A percentile compares a stretch with the other conserved stretches of the same genome.
phyloP scores from a whole-genome alignment of 2,888 invertebrate species.

The Sinopyrophorus schimmeli region DNA sequence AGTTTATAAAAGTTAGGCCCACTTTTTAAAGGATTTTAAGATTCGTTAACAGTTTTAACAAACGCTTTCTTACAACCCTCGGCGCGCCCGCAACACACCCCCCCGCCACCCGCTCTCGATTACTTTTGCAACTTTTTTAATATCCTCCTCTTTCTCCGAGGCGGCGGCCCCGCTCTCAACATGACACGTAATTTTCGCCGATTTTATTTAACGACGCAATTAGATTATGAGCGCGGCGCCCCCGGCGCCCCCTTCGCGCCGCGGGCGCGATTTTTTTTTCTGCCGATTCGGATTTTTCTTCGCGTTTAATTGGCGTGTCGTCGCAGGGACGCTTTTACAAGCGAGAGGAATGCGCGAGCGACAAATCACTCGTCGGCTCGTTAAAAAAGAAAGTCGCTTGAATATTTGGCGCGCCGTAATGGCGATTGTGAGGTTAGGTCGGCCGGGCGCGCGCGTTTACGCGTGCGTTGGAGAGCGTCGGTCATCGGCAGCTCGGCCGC shows the following conservation, averaged over 20 bases:
- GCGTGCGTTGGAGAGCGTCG: slow-evolving; percentile 29
- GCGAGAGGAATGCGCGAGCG: slow-evolving; percentile 35
- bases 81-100: slow-evolving; percentile 36
- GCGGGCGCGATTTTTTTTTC: no score
- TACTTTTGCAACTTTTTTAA: slow-evolving; percentile 54
- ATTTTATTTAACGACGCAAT: slow-evolving; percentile 49
- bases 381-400: slow-evolving; percentile 33
- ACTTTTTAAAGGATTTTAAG: slow-evolving; percentile 56
- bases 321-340: no score
- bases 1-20: slow-evolving; percentile 53
- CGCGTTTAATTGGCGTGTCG: no score
- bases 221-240: slow-evolving; percentile 34
- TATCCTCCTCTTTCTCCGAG: slow-evolving; percentile 52
- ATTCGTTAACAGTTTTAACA: slow-evolving; percentile 57
- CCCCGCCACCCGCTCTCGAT: slow-evolving; percentile 39
- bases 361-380: slow-evolving; percentile 40
- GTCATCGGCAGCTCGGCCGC: slow-evolving; percentile 26
- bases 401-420: no score
- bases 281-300: slow-evolving; percentile 27
- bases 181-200: slow-evolving; percentile 49
- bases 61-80: slow-evolving; percentile 47
- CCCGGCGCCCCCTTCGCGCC: no score
- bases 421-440: slow-evolving; percentile 33
- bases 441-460: slow-evolving; percentile 34
- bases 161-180: slow-evolving; percentile 49